Conservation (phyloP, 2,888 invertebrate genomes). For the Yponomeuta evonymella region DNA sequence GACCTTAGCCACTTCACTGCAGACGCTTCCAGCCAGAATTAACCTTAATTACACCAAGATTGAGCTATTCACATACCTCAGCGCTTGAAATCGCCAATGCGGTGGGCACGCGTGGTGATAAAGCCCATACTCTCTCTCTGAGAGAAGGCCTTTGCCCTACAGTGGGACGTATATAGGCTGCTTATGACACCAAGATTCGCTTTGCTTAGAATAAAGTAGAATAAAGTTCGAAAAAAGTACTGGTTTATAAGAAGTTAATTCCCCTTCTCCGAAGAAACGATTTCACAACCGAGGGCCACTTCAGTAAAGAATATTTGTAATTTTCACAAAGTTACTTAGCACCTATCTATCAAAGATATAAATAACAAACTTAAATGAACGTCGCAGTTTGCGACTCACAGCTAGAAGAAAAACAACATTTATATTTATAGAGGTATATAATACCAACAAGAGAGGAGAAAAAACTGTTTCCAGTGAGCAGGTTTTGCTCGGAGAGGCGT, state of each 20-base stretch:
- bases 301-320: too few relatives aligned
- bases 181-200: not conserved
- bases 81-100: too few relatives aligned
- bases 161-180: too few relatives aligned
- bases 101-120: too few relatives aligned
- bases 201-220: not conserved
- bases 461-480: not conserved
- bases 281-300: not conserved
- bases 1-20: not conserved
- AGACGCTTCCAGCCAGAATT: not conserved
- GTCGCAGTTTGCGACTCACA: not conserved
- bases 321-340: too few relatives aligned
- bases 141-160: too few relatives aligned
- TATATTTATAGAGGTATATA: not conserved
- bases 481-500: not conserved
- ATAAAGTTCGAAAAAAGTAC: not conserved
- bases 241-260: not conserved
- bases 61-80: not conserved
- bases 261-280: not conserved
- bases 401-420: constrained; percentile 13
- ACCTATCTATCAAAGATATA: too few relatives aligned
- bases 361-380: not conserved
- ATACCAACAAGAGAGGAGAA: not conserved
- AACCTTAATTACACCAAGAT: constrained; percentile 3
- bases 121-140: too few relatives aligned